A percentile compares a stretch with the other conserved stretches of the same genome.
Conservation (phyloP, 1,140 invertebrate species). For the Bombus sylvicola region DNA sequence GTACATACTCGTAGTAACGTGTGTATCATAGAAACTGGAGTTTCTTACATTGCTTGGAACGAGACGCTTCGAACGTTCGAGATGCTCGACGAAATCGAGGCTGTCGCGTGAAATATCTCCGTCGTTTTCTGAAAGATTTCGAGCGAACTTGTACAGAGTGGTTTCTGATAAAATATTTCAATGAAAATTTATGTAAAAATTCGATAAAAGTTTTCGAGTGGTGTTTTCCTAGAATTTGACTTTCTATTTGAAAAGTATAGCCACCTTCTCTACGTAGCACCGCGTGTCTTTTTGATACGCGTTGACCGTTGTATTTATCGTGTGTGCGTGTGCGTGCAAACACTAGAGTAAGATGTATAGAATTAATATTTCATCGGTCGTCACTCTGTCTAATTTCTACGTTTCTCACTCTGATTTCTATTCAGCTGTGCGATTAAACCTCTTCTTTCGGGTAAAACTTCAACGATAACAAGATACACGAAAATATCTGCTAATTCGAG, state of each 20-base stretch:
- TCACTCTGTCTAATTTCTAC: neutral
- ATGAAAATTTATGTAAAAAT: neutral
- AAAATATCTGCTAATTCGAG: neutral
- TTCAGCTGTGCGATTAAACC: accelerated
- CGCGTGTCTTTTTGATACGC: neutral
- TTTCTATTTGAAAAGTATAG: neutral
- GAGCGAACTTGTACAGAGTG: neutral
- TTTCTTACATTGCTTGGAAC: slow-evolving; percentile 47
- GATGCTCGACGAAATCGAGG: too few species aligned
- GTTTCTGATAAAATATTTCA: neutral
- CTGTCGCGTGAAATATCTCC: neutral
- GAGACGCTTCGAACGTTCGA: neutral
- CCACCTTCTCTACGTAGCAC: neutral
- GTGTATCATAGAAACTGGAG: slow-evolving; percentile 53
- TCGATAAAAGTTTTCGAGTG: too few species aligned
- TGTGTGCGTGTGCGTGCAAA: neutral
- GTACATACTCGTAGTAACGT: slow-evolving; percentile 60
- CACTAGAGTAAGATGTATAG: neutral
- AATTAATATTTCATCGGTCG: neutral
- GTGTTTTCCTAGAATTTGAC: neutral
- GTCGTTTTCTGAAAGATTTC: neutral
- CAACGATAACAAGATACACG: neutral
- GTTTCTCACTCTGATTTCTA: too few species aligned
- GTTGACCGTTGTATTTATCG: neutral
- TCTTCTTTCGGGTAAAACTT: neutral